A percentile compares a stretch with the other conserved stretches of the same genome.
phyloP scores from a whole-genome alignment of 2,113 vertebrate genomes.

The Dunckerocampus dactyliophorus region DNA sequence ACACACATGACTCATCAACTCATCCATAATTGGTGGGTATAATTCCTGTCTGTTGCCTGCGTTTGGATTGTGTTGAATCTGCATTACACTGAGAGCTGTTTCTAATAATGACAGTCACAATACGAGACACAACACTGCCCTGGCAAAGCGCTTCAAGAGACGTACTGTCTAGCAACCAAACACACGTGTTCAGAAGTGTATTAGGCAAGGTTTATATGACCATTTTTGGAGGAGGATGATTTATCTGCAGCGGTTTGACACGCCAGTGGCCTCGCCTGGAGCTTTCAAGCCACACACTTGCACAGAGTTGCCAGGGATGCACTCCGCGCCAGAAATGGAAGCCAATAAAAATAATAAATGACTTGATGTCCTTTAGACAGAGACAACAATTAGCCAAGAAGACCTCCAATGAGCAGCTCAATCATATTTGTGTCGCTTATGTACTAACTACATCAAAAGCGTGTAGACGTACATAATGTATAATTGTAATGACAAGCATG shows the following conservation, averaged over 20 bases:
- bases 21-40: not conserved
- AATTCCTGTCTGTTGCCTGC: too few relatives aligned
- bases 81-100: too few relatives aligned
- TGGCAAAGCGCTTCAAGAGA: constrained; percentile 4
- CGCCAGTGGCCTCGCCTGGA: not conserved
- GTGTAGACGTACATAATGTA: constrained; percentile 16
- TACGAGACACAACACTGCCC: not conserved
- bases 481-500: constrained; percentile 23
- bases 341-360: constrained; percentile 10
- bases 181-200: not conserved
- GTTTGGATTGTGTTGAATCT: too few relatives aligned
- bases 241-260: constrained; percentile 11
- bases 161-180: not conserved
- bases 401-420: constrained; percentile 10
- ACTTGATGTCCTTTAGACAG: constrained; percentile 1
- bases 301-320: constrained; percentile 6
- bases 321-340: constrained; percentile 19
- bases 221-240: not conserved
- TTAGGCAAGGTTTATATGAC: constrained; percentile 7
- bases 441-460: constrained; percentile 12
- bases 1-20: not conserved
- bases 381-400: constrained; percentile 8
- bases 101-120: not conserved
- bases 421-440: constrained; percentile 3
- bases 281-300: constrained; percentile 10